Conservation (phyloP, 64 coral and sea anemone genomes). For the Anthopleura sola region DNA sequence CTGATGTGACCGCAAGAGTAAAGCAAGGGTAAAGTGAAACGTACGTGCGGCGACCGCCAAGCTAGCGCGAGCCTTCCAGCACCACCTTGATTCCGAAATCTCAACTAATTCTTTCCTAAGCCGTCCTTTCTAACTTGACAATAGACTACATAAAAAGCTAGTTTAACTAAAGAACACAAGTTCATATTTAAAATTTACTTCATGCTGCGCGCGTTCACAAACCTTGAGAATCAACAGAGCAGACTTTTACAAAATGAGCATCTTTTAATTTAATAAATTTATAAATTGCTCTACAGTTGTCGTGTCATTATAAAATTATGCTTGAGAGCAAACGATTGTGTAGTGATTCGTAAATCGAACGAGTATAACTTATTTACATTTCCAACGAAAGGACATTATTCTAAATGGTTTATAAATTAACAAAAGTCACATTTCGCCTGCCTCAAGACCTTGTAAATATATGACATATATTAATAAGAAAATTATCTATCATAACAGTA, state of each 20-base stretch:
- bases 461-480: conserved; percentile 79
- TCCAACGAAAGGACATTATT: neutral
- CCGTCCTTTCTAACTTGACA: neutral
- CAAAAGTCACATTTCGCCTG: conserved; percentile 63
- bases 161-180: neutral
- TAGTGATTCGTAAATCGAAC: neutral
- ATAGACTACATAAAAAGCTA: neutral
- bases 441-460: conserved; percentile 59
- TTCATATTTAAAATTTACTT: neutral
- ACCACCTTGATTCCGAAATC: neutral
- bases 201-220: neutral
- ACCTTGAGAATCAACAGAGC: neutral
- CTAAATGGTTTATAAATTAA: conserved; percentile 81
- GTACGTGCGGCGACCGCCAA: neutral
- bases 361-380: conserved; percentile 36
- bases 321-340: conserved; percentile 33
- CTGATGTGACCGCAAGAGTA: neutral
- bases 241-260: conserved; percentile 11
- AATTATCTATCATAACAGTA: conserved; percentile 76
- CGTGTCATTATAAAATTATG: conserved; percentile 37
- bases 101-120: neutral
- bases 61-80: neutral
- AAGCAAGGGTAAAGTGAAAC: neutral
- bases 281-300: conserved; percentile 38
- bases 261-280: conserved; percentile 42